phyloP scores from a whole-genome alignment of 2,888 invertebrate species.

The Auanema sp. region DNA sequence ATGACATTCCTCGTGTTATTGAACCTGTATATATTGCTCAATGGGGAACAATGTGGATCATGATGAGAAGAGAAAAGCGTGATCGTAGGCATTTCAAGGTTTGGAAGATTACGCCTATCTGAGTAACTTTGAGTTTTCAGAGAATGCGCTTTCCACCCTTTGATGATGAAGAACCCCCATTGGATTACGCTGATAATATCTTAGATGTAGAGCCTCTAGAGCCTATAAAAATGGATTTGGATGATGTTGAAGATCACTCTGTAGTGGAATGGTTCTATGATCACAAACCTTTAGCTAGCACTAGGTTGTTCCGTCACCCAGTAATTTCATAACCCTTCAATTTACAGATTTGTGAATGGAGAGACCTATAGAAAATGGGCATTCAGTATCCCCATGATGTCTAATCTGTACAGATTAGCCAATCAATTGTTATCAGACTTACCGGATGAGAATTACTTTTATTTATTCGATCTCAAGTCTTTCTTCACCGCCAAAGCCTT shows the following conservation, averaged over 20 bases:
- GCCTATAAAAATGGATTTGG: constrained; percentile 91
- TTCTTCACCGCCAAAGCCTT: constrained; percentile 99
- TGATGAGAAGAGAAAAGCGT: constrained; percentile 96
- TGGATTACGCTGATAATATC: constrained; percentile 98
- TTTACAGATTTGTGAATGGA: constrained; percentile 85
- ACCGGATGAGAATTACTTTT: constrained; percentile 92
- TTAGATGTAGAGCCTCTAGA: constrained; percentile 97
- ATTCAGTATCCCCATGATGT: constrained; percentile 91
- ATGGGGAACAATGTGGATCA: constrained; percentile 99
- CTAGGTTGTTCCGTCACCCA: constrained; percentile 71
- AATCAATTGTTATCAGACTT: constrained; percentile 96
- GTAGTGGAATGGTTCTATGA: constrained; percentile 97
- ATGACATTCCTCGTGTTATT: constrained; percentile 99
- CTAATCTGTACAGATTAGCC: constrained; percentile 92
- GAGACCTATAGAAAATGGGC: constrained; percentile 96
- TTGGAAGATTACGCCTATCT: too few relatives aligned
- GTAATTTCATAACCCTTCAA: constrained; percentile 7
- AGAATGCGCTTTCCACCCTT: constrained; percentile 99
- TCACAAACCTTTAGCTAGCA: constrained; percentile 89
- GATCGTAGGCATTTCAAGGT: constrained; percentile 94
- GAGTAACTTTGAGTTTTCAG: too few relatives aligned
- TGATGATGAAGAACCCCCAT: constrained; percentile 98
- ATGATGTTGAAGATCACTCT: constrained; percentile 78
- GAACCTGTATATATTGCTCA: constrained; percentile 99
- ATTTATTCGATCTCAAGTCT: constrained; percentile 96